Evolutionary conservation across 2,797 vertebrate genomes (phyloP).

Genomic region (Peromyscus attwateri): DNA sequence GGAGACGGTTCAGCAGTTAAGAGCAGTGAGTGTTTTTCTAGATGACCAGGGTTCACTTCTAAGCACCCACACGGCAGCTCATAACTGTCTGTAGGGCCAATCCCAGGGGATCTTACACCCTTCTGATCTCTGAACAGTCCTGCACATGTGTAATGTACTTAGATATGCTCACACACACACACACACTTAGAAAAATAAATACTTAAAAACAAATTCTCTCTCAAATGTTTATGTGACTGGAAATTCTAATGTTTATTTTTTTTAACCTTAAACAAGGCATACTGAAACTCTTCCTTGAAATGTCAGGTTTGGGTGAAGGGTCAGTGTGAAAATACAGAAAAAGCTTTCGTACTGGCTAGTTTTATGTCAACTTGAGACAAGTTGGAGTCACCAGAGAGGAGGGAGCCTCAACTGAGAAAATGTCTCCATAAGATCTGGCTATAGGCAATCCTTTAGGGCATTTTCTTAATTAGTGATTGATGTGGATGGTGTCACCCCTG

Average conservation of each 20-base stretch:
- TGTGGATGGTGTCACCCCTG: neutral
- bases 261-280: slow-evolving; percentile 45
- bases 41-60: neutral
- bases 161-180: neutral
- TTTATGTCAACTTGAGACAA: too few relatives aligned
- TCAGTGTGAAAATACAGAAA: slow-evolving; percentile 39
- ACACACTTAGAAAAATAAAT: neutral
- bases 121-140: neutral
- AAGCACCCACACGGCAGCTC: neutral
- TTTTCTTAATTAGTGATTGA: neutral
- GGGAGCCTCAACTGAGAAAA: neutral
- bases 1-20: neutral
- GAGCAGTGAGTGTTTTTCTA: neutral
- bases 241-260: slow-evolving; percentile 32
- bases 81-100: too few relatives aligned
- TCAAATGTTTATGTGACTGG: slow-evolving; percentile 40
- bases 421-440: too few relatives aligned
- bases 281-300: slow-evolving; percentile 37
- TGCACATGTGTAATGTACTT: neutral
- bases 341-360: neutral
- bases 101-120: too few relatives aligned
- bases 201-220: neutral
- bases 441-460: neutral
- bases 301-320: neutral
- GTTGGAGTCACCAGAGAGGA: neutral